These are phyloP conservation scores for Macrosteles quadrilineatus DNA, from an alignment of 1,140 invertebrate species.

Conservation along the genomic window DNA sequence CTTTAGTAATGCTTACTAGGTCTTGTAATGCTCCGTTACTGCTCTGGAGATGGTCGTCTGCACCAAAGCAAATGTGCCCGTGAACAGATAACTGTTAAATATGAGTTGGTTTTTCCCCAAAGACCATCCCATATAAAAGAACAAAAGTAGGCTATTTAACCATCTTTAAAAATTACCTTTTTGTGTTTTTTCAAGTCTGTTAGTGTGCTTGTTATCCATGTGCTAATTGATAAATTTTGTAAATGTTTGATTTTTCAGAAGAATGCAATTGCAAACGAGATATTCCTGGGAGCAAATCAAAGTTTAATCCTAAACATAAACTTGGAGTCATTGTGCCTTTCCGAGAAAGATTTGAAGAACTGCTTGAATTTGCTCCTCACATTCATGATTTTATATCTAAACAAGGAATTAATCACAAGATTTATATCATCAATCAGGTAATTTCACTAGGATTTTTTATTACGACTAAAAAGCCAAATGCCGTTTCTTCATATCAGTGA, in stretches of 20 bases:
- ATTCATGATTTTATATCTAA: constrained; percentile 81
- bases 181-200: too few relatives aligned
- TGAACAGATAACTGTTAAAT: too few relatives aligned
- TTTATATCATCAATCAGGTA: constrained; percentile 92
- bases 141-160: too few relatives aligned
- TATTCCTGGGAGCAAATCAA: background rate
- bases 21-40: too few relatives aligned
- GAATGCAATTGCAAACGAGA: constrained; percentile 32
- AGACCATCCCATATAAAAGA: too few relatives aligned
- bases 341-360: constrained; percentile 93
- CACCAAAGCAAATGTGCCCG: too few relatives aligned
- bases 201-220: too few relatives aligned
- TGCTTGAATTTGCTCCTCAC: constrained; percentile 89
- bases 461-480: constrained; percentile 17
- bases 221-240: too few relatives aligned
- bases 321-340: constrained; percentile 90
- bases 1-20: too few relatives aligned
- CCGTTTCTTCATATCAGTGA: constrained; percentile 12
- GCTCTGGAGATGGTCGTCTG: too few relatives aligned
- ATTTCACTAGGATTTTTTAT: constrained; percentile 18
- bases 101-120: too few relatives aligned
- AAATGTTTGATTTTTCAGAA: constrained; percentile 31
- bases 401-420: constrained; percentile 81
- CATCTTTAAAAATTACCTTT: too few relatives aligned
- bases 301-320: constrained; percentile 48